Evolutionary conservation across 2,888 invertebrate species (phyloP).

Genomic region (Sminthurides aquaticus): DNA sequence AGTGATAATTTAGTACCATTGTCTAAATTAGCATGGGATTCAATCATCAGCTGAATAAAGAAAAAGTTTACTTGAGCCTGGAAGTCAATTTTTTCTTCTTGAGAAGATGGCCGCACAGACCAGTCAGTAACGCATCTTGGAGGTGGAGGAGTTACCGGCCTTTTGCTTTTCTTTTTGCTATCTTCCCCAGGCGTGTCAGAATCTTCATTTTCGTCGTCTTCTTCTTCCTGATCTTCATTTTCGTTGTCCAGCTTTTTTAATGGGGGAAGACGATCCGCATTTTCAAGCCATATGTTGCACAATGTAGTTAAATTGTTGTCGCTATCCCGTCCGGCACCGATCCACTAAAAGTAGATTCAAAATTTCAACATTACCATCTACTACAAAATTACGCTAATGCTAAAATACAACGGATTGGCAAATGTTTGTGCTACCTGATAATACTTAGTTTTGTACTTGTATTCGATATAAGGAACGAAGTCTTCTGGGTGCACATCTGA

Average conservation of each 20-base stretch:
- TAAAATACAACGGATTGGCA: no score
- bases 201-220: conserved; percentile 45
- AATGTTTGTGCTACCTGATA: conserved; percentile 55
- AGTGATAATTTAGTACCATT: not conserved
- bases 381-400: not conserved
- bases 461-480: conserved; percentile 81
- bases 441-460: conserved; percentile 65
- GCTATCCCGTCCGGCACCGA: conserved; percentile 78
- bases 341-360: conserved; percentile 68
- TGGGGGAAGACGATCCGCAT: conserved; percentile 38
- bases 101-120: conserved; percentile 71
- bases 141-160: conserved; percentile 48
- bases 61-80: conserved; percentile 48
- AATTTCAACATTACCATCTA: not conserved
- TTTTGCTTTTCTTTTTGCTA: conserved; percentile 34
- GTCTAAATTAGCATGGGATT: no score
- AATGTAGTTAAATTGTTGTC: conserved; percentile 39
- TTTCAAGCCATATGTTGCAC: conserved; percentile 40
- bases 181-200: conserved; percentile 45
- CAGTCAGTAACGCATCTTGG: conserved; percentile 68
- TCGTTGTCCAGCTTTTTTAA: conserved; percentile 41
- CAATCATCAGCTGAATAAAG: no score
- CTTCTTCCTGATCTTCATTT: conserved; percentile 44
- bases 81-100: conserved; percentile 68
- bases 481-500: conserved; percentile 64